phyloP scores from a whole-genome alignment of 2,113 vertebrate species.

The Procavia capensis region DNA sequence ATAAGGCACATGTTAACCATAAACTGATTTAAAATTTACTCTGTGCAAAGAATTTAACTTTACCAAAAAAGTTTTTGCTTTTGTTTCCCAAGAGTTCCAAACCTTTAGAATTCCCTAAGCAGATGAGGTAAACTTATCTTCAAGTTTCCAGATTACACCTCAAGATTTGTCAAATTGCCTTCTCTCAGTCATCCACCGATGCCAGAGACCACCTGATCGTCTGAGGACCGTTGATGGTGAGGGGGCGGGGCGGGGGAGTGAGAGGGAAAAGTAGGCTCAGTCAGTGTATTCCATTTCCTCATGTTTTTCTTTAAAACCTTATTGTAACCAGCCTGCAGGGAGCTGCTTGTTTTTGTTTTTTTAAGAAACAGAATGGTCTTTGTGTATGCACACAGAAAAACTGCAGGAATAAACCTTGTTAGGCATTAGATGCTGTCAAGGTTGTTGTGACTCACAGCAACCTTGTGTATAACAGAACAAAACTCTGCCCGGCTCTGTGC shows the following conservation, averaged over 20 bases:
- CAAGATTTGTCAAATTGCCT: neutral
- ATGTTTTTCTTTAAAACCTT: too few relatives aligned
- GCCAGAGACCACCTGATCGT: neutral
- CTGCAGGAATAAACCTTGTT: too few relatives aligned
- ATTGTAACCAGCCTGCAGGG: too few relatives aligned
- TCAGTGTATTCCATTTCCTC: too few relatives aligned
- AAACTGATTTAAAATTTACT: neutral
- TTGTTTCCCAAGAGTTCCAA: neutral
- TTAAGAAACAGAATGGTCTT: too few relatives aligned
- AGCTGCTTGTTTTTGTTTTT: too few relatives aligned
- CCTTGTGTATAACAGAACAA: neutral
- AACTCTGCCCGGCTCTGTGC: neutral
- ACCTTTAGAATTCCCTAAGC: neutral
- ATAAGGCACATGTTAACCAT: neutral
- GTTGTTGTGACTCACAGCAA: neutral
- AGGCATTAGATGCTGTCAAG: neutral
- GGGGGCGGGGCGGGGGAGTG: too few relatives aligned
- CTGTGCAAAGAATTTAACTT: neutral
- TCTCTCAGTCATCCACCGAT: too few relatives aligned
- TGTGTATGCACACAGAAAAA: too few relatives aligned
- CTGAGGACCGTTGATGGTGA: neutral
- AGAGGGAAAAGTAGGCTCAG: neutral
- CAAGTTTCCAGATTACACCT: neutral
- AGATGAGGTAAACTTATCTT: neutral
- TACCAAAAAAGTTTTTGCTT: neutral